A percentile compares a stretch with the other conserved stretches of the same genome.
Conservation (phyloP, 1,140 invertebrate genomes). For the Copidosoma floridanum region DNA sequence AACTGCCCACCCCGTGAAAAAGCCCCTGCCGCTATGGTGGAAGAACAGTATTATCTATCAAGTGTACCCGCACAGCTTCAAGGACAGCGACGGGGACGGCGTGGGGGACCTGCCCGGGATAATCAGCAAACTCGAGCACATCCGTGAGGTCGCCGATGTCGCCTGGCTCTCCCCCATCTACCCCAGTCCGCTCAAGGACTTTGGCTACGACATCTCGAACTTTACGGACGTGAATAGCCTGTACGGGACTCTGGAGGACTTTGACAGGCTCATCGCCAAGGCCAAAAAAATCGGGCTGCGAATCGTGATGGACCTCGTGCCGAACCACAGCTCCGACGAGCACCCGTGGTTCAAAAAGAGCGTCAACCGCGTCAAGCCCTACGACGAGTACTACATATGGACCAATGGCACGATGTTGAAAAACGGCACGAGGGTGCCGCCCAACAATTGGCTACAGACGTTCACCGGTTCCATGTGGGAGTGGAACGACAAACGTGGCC, state of each 20-base stretch:
- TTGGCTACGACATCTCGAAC: constrained; percentile 63
- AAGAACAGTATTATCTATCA: constrained; percentile 59
- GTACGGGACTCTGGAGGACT: constrained; percentile 63
- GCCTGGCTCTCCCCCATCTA: constrained; percentile 66
- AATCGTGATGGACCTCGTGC: constrained; percentile 69
- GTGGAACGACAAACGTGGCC: constrained; percentile 55
- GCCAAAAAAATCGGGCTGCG: constrained; percentile 50
- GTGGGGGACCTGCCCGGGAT: constrained; percentile 32
- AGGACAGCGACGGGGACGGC: constrained; percentile 59
- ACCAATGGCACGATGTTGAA: constrained; percentile 46
- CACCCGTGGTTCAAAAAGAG: constrained; percentile 70
- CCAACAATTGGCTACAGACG: constrained; percentile 35
- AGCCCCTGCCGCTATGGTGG: constrained; percentile 53
- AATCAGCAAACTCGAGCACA: constrained; percentile 44
- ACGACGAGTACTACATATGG: constrained; percentile 70
- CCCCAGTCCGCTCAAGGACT: constrained; percentile 62
- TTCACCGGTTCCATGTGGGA: constrained; percentile 59
- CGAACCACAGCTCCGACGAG: constrained; percentile 72
- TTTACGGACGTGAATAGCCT: constrained; percentile 59
- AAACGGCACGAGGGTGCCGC: constrained; percentile 32
- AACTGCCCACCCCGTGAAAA: background rate
- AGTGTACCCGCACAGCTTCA: constrained; percentile 58
- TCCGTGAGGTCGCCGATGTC: constrained; percentile 48
- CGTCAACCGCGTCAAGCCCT: constrained; percentile 55
- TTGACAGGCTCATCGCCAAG: constrained; percentile 56